Evolutionary conservation across 2,888 invertebrate species (phyloP), one percentile per base, ranked within the genome.

Genomic region (Cerastoderma edule): DNA sequence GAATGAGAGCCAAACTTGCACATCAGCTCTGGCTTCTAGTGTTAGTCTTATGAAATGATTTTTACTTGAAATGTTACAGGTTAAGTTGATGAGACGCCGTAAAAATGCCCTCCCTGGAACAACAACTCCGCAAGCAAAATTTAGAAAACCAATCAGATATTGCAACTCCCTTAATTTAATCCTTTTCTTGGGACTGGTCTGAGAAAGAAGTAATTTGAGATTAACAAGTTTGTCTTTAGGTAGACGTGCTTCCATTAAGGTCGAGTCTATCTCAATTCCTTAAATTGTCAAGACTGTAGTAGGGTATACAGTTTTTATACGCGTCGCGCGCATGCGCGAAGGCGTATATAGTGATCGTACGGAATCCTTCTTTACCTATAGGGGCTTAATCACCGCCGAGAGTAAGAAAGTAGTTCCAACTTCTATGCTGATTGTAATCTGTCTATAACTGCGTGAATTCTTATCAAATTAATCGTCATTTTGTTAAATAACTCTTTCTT

Each of bases 201-300:
- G 63, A 32, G 2, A 3, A 1, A 63, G 39, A 2, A 19, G 2
- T 5, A 2, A 2, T 16, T 19, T 35, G 24, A 78, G 33, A 30
- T 74, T 72, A 4, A 27, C 27, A 13, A 72, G 13, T 44, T 81
- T 83, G 10, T 83, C 75, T 39, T 39, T 16, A 4, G 79, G 75
- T 0, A 83, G 46, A 4, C 83, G 44, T 0, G 54, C 46, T 60
- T 73, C 78, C 74, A 78, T 74, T 0, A 19, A 1, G 1, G 16
- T 27, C 4, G 67, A 53, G 44, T 74, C 74, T 24, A 67, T 30
- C 16, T 71, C 73, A 2, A 70, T 70, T 0, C 70, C 73, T 6
- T 73, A 27, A 39, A 73, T 67, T 44, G 69, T 35, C 24, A 73
- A 30, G 5, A 27, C 28, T 6, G 70, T 73, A 1, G 48, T 27